Percentiles rank a stretch among this genome's conserved stretches.
Evolutionary conservation across 1,140 invertebrate species (phyloP).

Genomic region (Hydropsyche tenuis): DNA sequence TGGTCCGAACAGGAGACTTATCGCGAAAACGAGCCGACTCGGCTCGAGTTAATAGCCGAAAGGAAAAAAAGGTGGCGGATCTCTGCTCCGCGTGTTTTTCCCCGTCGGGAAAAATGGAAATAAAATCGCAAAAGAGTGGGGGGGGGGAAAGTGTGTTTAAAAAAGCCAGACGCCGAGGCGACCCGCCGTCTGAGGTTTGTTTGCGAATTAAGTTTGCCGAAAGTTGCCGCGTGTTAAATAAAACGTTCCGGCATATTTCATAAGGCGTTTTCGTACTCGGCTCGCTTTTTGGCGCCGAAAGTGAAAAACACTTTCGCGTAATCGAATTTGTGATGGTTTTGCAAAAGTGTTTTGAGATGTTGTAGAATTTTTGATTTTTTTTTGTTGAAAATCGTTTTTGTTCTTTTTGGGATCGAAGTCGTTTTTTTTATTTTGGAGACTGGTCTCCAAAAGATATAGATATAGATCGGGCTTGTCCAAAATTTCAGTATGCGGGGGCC

Average conservation of each 20-base stretch:
- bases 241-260: slow-evolving; percentile 29
- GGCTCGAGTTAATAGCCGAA: slow-evolving; percentile 11
- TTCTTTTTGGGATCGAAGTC: too few species aligned
- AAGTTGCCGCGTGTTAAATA: slow-evolving; percentile 1
- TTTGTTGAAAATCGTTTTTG: too few species aligned
- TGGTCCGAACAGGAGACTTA: not conserved
- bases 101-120: too few species aligned
- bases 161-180: slow-evolving; percentile 11
- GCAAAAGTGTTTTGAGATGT: too few species aligned
- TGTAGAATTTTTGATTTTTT: too few species aligned
- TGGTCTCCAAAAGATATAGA: too few species aligned
- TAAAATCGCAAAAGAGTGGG: too few species aligned
- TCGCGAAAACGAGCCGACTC: slow-evolving; percentile 11
- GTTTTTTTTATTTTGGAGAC: too few species aligned
- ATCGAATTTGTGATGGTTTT: not conserved
- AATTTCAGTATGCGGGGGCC: too few species aligned
- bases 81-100: not conserved
- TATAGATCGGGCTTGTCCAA: too few species aligned
- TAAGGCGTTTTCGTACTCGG: not conserved
- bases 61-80: not conserved
- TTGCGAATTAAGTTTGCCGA: slow-evolving; percentile 26
- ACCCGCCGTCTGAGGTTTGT: slow-evolving; percentile 2
- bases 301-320: slow-evolving; percentile 15
- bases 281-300: not conserved
- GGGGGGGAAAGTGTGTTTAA: too few species aligned